These are phyloP conservation scores for Odontesthes bonariensis DNA, from an alignment of 2,113 vertebrate genomes.

Conservation along the genomic window DNA sequence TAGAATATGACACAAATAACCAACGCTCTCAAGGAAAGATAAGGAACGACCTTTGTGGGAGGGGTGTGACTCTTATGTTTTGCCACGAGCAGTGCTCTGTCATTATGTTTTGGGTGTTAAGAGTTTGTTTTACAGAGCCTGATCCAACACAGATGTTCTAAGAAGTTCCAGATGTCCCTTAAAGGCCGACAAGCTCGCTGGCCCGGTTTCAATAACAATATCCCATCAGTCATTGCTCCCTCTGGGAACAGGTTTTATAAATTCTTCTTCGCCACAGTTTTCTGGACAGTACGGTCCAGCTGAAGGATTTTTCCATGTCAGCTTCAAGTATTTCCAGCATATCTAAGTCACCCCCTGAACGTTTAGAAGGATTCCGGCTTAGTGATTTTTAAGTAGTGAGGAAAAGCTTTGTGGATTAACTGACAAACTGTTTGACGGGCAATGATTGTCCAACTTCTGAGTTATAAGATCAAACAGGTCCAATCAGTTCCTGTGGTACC, in stretches of 20 bases:
- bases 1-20: constrained; percentile 63
- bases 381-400: neutral
- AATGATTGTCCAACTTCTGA: neutral
- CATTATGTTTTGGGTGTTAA: constrained; percentile 38
- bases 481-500: neutral
- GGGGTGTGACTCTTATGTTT: constrained; percentile 30
- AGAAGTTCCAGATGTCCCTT: constrained; percentile 74
- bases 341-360: constrained; percentile 6
- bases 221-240: constrained; percentile 70
- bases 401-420: constrained; percentile 8
- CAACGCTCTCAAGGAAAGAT: constrained; percentile 43
- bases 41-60: constrained; percentile 25
- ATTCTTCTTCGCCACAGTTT: constrained; percentile 41
- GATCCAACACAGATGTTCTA: constrained; percentile 32
- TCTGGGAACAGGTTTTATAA: constrained; percentile 53
- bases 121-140: constrained; percentile 54
- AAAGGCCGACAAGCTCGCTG: constrained; percentile 56
- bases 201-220: constrained; percentile 60
- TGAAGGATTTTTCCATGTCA: constrained; percentile 30
- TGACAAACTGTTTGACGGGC: neutral
- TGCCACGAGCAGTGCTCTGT: constrained; percentile 30
- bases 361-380: neutral
- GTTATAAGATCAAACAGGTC: neutral
- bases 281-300: constrained; percentile 17
- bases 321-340: constrained; percentile 13